Evolutionary conservation across 2,797 vertebrate genomes (phyloP), one percentile per base, ranked within the genome.

Genomic region (Alauda arvensis): DNA sequence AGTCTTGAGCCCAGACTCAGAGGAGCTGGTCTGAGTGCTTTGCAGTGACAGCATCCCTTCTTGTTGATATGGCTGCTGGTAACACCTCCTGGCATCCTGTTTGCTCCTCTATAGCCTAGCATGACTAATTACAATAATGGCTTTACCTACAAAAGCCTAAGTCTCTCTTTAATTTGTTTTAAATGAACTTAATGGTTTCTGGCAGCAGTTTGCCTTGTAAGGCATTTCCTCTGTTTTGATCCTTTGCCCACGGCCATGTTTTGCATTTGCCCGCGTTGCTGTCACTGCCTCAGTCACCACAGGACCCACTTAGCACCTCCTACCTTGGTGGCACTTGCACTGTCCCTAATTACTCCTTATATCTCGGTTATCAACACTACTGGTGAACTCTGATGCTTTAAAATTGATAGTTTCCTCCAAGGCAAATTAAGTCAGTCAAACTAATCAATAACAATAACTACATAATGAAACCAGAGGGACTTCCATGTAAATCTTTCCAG

Each of bases 91-190:
- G 5, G 28, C 63, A 74, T 5, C 40, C 29, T 60, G 14, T 63
- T 75, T 62, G 52, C 60, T 90, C 61, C 61, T 83, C 75, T n/a
- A 11, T 34, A 81, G 52, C 28, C 39, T 83, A 17, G 45, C 52
- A 67, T 56, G 82, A 74, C 82, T 93, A 85, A 92, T 59, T 89
- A 63, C 77, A 63, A 55, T 87, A 88, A 92, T 16, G 24, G 40
- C 51, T 90, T 89, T 89, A 91, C 71, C 43, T 89, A 79, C 53
- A 89, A 89, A 84, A 55, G 16, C 46, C 31, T 62, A 70, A 78
- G 34, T 48, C 42, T 72, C 60, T 74, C 68, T 92, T 85, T 77
- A 88, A 93, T 88, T 85, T 89, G 65, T 85, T 92, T 90, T 56
- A 79, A 94, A 90, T 75, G 2, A 90, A 77, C 39, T 23, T 77